phyloP scores from a whole-genome alignment of 2,113 vertebrate species.

The Microtus montanus region DNA sequence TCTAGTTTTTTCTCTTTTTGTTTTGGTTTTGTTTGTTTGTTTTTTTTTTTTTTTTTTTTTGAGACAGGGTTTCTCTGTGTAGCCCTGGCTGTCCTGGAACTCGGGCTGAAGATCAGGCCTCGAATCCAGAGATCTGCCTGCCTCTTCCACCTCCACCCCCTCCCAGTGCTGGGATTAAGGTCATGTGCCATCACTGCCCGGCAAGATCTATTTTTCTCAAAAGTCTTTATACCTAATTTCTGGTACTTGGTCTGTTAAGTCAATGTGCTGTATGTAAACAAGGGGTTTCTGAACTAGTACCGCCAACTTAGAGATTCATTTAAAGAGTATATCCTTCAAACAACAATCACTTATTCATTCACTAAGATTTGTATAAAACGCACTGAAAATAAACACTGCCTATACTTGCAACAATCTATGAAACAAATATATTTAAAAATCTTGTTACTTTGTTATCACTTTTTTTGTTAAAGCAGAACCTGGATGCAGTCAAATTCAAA shows the following conservation, averaged over 20 bases:
- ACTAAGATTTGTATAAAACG: conserved; percentile 1
- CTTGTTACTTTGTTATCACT: neutral
- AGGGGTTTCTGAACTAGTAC: neutral
- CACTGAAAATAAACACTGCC: neutral
- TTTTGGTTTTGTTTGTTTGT: too few relatives aligned
- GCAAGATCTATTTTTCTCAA: neutral
- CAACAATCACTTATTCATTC: neutral
- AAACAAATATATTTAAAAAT: neutral
- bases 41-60: neutral
- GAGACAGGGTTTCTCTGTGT: neutral
- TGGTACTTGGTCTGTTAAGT: conserved; percentile 4
- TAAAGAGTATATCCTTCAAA: neutral
- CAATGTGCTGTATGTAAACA: neutral
- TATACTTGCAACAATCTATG: neutral
- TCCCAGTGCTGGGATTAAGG: neutral
- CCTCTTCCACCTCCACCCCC: too few relatives aligned
- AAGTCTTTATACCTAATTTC: neutral
- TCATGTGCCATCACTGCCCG: neutral
- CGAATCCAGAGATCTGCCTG: neutral
- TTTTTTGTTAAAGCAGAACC: conserved; percentile 42
- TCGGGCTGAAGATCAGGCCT: too few relatives aligned
- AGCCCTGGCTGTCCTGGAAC: neutral
- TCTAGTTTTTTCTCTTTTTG: neutral
- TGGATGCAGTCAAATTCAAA: conserved; percentile 38
- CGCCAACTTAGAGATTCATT: neutral